Percentiles rank a stretch among this genome's conserved stretches.
Conservation (phyloP, 2,888 invertebrate genomes). For the Noctua janthe region DNA sequence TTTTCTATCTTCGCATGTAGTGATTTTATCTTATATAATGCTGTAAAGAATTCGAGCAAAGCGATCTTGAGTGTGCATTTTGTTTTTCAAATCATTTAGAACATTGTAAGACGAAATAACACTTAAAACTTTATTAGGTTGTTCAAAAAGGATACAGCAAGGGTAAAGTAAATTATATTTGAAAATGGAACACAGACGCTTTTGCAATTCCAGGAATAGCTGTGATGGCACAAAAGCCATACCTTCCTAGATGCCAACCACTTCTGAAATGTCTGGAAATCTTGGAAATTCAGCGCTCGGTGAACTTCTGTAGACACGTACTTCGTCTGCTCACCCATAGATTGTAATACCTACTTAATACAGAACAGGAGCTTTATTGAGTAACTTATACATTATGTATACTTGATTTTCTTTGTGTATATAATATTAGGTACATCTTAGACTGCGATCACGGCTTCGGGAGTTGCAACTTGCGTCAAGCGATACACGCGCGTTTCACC, state of each 20-base stretch:
- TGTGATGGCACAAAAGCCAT: conserved; percentile 3
- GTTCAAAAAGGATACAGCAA: too few relatives aligned
- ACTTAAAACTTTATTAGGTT: neutral
- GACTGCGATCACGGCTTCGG: neutral
- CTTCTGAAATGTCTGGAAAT: conserved; percentile 3
- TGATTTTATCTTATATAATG: neutral
- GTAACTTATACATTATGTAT: neutral
- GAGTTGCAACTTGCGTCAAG: neutral
- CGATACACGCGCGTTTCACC: neutral
- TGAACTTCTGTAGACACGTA: conserved; percentile 5
- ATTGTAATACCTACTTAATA: neutral
- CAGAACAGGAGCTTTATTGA: neutral
- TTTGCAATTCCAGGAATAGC: neutral
- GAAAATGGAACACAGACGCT: neutral
- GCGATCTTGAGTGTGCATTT: too few relatives aligned
- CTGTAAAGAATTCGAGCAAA: too few relatives aligned
- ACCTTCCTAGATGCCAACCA: neutral
- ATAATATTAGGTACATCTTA: neutral
- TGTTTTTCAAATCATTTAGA: too few relatives aligned
- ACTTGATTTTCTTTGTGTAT: neutral
- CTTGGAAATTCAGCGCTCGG: conserved; percentile 12
- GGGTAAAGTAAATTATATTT: too few relatives aligned
- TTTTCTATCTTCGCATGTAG: neutral
- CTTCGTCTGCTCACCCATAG: conserved; percentile 12
- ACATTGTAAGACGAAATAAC: too few relatives aligned